These are phyloP conservation scores for Paracyclopina nana DNA, from an alignment of 1,140 invertebrate genomes.

Conservation along the genomic window DNA sequence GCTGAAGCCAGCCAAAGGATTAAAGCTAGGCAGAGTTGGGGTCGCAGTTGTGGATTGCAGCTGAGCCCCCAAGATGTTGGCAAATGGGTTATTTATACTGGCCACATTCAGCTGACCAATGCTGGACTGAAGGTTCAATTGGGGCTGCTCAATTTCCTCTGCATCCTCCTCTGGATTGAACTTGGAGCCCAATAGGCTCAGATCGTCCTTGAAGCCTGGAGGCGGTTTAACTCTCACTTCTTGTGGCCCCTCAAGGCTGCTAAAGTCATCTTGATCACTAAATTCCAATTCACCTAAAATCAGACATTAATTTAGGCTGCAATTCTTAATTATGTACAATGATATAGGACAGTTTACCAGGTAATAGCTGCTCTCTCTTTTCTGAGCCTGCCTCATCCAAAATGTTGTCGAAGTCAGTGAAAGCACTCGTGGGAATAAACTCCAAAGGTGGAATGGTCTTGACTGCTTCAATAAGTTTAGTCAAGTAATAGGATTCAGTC, in stretches of 20 bases:
- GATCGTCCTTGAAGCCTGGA: conserved; percentile 13
- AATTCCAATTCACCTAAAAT: conserved; percentile 14
- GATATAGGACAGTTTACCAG: too few relatives aligned
- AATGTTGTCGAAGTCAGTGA: conserved; percentile 61
- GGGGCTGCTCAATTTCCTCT: conserved; percentile 1
- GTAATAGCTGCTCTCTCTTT: conserved; percentile 14
- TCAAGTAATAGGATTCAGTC: conserved; percentile 67
- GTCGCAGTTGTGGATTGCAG: too few relatives aligned
- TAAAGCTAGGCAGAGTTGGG: not conserved
- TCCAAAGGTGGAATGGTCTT: conserved; percentile 69
- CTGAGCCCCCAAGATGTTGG: too few relatives aligned
- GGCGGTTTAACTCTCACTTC: conserved; percentile 12
- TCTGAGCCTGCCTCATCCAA: conserved; percentile 15
- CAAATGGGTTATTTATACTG: too few relatives aligned
- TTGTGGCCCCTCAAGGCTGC: conserved; percentile 4
- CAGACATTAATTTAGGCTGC: not conserved
- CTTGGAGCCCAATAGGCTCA: conserved; percentile 12
- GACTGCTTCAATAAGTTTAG: conserved; percentile 43
- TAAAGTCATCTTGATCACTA: conserved; percentile 15
- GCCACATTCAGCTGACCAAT: not conserved
- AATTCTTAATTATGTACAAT: too few relatives aligned
- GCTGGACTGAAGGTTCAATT: not conserved
- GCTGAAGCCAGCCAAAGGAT: not conserved
- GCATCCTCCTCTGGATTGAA: conserved; percentile 9
- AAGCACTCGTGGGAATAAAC: conserved; percentile 59